Conservation (phyloP, 2,888 invertebrate species). For the Drosophila robusta region DNA sequence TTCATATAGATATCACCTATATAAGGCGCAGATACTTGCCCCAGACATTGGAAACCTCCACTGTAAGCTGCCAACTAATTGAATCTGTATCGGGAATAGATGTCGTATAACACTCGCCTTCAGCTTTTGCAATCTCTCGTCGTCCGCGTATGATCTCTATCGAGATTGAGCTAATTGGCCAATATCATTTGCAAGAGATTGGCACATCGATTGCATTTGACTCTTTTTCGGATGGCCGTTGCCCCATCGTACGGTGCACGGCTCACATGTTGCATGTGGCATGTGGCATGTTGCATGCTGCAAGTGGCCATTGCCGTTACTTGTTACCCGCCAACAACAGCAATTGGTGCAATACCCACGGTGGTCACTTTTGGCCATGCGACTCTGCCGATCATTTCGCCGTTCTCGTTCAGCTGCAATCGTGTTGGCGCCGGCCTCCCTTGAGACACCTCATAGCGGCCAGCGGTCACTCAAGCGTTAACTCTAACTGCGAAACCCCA, state of each 20-base stretch:
- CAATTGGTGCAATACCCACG: constrained; percentile 57
- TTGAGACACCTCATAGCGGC: constrained; percentile 22
- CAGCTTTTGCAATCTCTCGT: background rate
- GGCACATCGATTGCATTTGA: constrained; percentile 61
- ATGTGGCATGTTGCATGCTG: constrained; percentile 53
- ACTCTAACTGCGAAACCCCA: constrained; percentile 39
- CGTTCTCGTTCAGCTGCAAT: constrained; percentile 68
- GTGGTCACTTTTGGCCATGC: constrained; percentile 51
- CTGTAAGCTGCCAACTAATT: no score
- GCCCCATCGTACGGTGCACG: constrained; percentile 28
- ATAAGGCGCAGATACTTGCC: no score
- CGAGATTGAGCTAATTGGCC: constrained; percentile 35
- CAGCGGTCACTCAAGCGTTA: constrained; percentile 61
- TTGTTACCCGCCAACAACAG: constrained; percentile 24
- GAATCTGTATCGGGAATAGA: no score
- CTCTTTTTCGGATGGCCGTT: constrained; percentile 37
- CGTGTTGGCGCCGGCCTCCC: constrained; percentile 37
- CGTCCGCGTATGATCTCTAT: constrained; percentile 28
- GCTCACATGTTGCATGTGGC: constrained; percentile 37
- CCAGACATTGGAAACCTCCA: no score
- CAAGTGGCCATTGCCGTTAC: constrained; percentile 42
- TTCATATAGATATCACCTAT: no score
- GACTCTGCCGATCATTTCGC: constrained; percentile 51
- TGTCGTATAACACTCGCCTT: no score
- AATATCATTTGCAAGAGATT: constrained; percentile 45